A percentile compares a stretch with the other conserved stretches of the same genome.
Evolutionary conservation across 2,113 vertebrate species (phyloP).

Genomic region (Morone chrysops): DNA sequence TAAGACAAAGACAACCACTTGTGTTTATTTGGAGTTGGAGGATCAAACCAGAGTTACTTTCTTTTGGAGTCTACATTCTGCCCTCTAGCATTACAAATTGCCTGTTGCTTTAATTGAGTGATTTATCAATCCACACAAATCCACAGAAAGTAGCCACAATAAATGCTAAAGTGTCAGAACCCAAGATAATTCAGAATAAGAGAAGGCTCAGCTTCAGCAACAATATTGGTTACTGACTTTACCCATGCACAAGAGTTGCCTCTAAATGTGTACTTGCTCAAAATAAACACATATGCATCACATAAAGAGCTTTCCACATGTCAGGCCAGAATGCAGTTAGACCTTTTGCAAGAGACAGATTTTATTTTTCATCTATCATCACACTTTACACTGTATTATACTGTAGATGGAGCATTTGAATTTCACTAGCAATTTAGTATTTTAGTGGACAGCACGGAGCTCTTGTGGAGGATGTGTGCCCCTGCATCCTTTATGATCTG

Average conservation of each 20-base stretch:
- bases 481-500: slow-evolving; percentile 14
- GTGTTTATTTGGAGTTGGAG: too few species aligned
- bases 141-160: not conserved
- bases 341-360: not conserved
- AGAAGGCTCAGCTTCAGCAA: not conserved
- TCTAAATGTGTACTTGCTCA: not conserved
- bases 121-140: too few species aligned
- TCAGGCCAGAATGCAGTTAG: not conserved
- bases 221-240: not conserved
- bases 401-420: not conserved
- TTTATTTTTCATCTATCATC: not conserved
- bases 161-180: not conserved
- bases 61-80: too few species aligned
- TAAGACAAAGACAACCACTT: too few species aligned
- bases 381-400: not conserved
- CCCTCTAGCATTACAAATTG: too few species aligned
- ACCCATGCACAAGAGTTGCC: not conserved
- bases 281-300: not conserved
- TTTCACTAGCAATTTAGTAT: slow-evolving; percentile 6
- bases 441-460: not conserved
- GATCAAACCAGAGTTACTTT: too few species aligned
- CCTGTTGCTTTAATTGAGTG: too few species aligned
- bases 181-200: not conserved
- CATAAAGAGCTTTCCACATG: not conserved
- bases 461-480: not conserved